A percentile compares a stretch with the other conserved stretches of the same genome.
Evolutionary conservation across 2,113 vertebrate species (phyloP).

Genomic region (Ophthalmolycus amberensis): DNA sequence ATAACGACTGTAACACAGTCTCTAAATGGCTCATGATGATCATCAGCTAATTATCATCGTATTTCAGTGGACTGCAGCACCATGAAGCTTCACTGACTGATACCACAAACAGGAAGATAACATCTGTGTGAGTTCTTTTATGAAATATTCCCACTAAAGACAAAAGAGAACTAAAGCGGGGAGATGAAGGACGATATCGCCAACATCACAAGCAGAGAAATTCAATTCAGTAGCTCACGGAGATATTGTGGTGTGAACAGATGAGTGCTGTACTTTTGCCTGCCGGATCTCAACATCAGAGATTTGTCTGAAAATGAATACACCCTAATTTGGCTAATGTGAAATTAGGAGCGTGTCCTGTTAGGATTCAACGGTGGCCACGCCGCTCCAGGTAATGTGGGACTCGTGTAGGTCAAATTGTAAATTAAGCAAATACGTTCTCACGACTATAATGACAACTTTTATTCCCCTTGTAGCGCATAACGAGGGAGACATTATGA

Average conservation of each 20-base stretch:
- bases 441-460: conserved; percentile 45
- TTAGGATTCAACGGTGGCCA: conserved; percentile 18
- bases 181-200: conserved; percentile 1
- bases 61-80: background rate
- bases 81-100: background rate
- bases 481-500: conserved; percentile 58
- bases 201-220: conserved; percentile 19
- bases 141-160: background rate
- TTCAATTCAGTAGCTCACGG: conserved; percentile 21
- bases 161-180: background rate
- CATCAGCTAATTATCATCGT: conserved; percentile 9
- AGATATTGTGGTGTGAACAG: conserved; percentile 36
- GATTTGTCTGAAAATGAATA: conserved; percentile 46
- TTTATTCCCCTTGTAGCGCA: conserved; percentile 55
- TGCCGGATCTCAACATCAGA: conserved; percentile 46
- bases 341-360: conserved; percentile 44
- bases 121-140: background rate
- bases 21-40: background rate
- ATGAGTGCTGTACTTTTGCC: conserved; percentile 32
- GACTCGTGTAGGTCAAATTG: conserved; percentile 59
- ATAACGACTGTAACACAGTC: background rate
- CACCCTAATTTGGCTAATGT: conserved; percentile 43
- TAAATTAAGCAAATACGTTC: conserved; percentile 67
- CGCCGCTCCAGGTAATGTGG: conserved; percentile 39
- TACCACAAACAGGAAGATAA: background rate